Evolutionary conservation across 2,888 invertebrate genomes (phyloP), one percentile per base, ranked within the genome.

Genomic region (Morpho deidamia): DNA sequence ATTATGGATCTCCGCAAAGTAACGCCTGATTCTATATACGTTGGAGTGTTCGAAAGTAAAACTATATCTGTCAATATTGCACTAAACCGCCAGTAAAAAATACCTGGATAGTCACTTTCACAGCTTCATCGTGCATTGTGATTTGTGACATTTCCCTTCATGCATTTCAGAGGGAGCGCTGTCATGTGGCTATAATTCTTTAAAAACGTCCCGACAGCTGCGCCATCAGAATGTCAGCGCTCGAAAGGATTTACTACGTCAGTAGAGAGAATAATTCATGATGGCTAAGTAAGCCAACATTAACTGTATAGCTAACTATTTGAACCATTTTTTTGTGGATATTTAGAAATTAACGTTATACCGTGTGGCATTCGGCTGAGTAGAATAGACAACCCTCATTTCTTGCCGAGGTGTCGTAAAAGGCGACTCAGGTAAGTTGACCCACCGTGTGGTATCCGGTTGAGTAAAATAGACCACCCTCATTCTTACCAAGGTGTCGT

Each of bases 151-250:
- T 79, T 76, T 72, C 69, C 57, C 54, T 58, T 39, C 61, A 67
- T 69, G 69, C 71, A 67, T 68, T 68, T 68, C 59, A 63, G 62
- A 42, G 64, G 58, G 64, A 65, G 68, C 65, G 66, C 70, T 77
- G 77, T 77, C 78, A 81, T 72, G 74, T 68, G 71, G 71, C 72
- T 71, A 75, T 80, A 77, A 82, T 81, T 80, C 81, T 80, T 83
- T 78, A 71, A 77, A 82, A 84, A 76, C 72, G 73, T 65, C 69
- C 63, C 68, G 82, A 77, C 83, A 81, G 76, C 68, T 70, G 65
- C 67, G 66, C 71, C 72, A 59, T 58, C 60, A 57, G 63, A 51
- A 58, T 53, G 63, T 59, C 67, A 67, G 67, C 70, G 67, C 71
- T 72, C 64, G 61, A 76, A 73, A 65, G 76, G 78, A 76, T 80